These are phyloP conservation scores for Danio choprae DNA, from an alignment of 2,797 vertebrate species.

Conservation along the genomic window DNA sequence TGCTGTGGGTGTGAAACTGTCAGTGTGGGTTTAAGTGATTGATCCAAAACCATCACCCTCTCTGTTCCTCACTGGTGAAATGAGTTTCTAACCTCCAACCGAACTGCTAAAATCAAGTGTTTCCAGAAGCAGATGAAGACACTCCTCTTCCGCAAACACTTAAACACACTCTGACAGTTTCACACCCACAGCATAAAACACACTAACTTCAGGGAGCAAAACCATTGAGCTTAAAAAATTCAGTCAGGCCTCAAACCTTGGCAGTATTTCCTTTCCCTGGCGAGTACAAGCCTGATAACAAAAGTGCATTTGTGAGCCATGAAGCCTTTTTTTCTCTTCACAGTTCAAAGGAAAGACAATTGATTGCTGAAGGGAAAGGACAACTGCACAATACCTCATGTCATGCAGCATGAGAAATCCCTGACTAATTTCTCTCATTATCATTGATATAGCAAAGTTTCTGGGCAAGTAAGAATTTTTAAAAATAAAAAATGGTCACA, in stretches of 20 bases:
- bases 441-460: background rate
- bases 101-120: no score
- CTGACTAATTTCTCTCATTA: background rate
- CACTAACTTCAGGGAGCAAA: background rate
- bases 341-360: constrained; percentile 35
- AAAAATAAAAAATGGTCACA: no score
- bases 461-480: background rate
- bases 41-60: no score
- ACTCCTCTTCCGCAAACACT: no score
- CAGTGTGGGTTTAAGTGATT: background rate
- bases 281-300: constrained; percentile 39
- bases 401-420: constrained; percentile 18
- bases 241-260: constrained; percentile 25
- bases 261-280: constrained; percentile 9
- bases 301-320: constrained; percentile 46
- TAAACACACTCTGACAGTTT: background rate
- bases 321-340: background rate
- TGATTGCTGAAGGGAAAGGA: constrained; percentile 33
- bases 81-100: no score
- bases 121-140: no score
- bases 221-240: background rate
- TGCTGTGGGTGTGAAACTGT: background rate
- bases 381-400: constrained; percentile 29
- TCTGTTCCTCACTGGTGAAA: no score
- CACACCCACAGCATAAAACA: background rate